Evolutionary conservation across 1,140 invertebrate genomes (phyloP), one percentile per base, ranked within the genome.

Genomic region (Plutomurus gul): DNA sequence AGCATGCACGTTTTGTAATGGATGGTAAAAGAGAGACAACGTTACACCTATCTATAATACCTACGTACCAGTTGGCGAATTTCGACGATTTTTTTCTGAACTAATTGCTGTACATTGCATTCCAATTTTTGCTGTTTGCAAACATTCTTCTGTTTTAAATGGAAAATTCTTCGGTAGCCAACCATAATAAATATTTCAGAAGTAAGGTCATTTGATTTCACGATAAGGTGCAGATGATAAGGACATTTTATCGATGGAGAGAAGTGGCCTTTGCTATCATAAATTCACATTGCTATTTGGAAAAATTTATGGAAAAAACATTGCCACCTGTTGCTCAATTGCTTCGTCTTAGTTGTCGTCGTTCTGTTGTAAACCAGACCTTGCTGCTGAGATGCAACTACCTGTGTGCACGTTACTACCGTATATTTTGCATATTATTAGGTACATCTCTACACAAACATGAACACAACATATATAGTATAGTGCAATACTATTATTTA

Each of bases 251-350:
- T 60, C 51, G 51, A 60, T 60, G 3, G 51, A 65, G 8, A 65
- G 56, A 65, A n/a, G 36, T 65, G 56, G 56, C 56, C 56, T 65
- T 65, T 33, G 56, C 56, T 65, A 65, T 65, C 56, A 65, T 65
- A 65, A 65, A 65, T 65, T 65, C 56, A 65, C 30, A 65, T 65
- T 65, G 56, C 56, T 65, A 65, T 65, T 65, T 65, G 36, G 56
- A 65, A 65, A 65, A 65, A 65, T 65, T 10, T 4, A 27, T 25
- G 36, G 36, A 72, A 39, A 72, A 72, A 72, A 43, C 10, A 30
- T 72, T 43, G 70, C 70, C 70, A 72, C 70, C 70, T 72, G 70
- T 72, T 72, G 70, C 70, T 72, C 70, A 39, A 72, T 72, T 46
- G 70, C 39, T 20, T 72, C n/a, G 40, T n/a, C 56, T 65, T 65